Conservation (phyloP, 1,140 invertebrate genomes). For the Procambarus virginalis region DNA sequence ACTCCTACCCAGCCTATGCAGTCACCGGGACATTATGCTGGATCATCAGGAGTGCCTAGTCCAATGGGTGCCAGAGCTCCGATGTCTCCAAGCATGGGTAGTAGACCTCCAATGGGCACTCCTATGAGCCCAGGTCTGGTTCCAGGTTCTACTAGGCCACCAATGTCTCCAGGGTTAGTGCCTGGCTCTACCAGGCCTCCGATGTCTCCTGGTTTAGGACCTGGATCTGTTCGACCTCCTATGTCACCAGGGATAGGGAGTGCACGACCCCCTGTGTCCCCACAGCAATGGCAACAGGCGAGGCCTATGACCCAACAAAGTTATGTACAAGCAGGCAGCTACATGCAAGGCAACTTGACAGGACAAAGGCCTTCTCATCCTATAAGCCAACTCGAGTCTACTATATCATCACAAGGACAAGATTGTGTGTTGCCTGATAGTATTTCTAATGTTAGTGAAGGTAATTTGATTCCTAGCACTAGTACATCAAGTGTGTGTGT, state of each 20-base stretch:
- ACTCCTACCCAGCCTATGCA: conserved; percentile 61
- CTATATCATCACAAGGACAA: conserved; percentile 42
- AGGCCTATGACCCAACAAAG: conserved; percentile 45
- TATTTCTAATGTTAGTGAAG: conserved; percentile 69
- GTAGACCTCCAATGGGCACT: conserved; percentile 48
- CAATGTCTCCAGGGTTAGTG: conserved; percentile 67
- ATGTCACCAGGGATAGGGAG: conserved; percentile 63
- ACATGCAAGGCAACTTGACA: conserved; percentile 31
- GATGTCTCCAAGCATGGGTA: conserved; percentile 65
- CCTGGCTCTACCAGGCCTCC: conserved; percentile 27
- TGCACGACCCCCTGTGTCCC: conserved; percentile 58
- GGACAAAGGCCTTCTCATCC: conserved; percentile 29
- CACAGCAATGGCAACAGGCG: conserved; percentile 64
- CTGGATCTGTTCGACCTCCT: conserved; percentile 42
- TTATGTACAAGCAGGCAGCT: conserved; percentile 56
- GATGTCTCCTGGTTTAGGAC: conserved; percentile 40
- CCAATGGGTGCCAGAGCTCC: conserved; percentile 62
- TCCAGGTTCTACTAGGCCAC: conserved; percentile 39
- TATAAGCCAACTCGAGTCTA: conserved; percentile 31
- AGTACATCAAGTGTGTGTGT: conserved; percentile 56
- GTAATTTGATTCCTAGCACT: conserved; percentile 66
- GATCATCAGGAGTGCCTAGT: conserved; percentile 60
- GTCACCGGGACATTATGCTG: conserved; percentile 59
- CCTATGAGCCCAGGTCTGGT: conserved; percentile 68
- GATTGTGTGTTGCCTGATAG: conserved; percentile 58